Base-by-base conservation (phyloP, 1,140 invertebrate species). In the Leptestheria dahalacensis region DNA sequence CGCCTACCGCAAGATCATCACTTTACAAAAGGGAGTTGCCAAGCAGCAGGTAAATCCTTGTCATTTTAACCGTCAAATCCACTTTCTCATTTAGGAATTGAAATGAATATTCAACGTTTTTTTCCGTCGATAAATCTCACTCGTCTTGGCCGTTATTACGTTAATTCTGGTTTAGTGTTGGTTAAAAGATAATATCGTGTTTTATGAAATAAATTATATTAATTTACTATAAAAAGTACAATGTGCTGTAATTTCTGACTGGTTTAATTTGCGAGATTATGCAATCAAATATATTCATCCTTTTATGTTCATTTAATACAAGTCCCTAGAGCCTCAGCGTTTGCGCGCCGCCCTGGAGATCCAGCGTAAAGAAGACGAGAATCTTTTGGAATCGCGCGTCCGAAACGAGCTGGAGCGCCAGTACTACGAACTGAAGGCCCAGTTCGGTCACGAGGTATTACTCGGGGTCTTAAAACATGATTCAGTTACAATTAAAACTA, bases 1-100 rank as follows among this genome's bases (percentile, higher is more conserved):
- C 64, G 74, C 75, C 15, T 74, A 76, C 62, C 65, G 70, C 21
- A 65, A 67, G 56, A 64, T 66, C 6, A 47, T 67, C 11, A 59
- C 61, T 10, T 57, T 67, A 4, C 65, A 66, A 57, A 63, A 65
- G 33, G 63, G 64, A 48, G 48, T 67, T 26, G 64, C 64, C 20
- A 64, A 57, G 33, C 62, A 63, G 48, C 64, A 65, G 60, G 65
- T 66, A 29, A 48, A 51, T 29, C n/a, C n/a, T n/a, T n/a, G n/a
- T n/a, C n/a, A n/a, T n/a, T n/a, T n/a, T n/a, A 10, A 25, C 2
- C 11, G 12, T 20, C 2, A 20, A 26, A 57, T 3, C 18, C 25
- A 2, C 12, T 51, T 56, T 56, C 11, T 41, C 15, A 56, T n/a
- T 15, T 56, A 6, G 9, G n/a, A n/a, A n/a, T n/a, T n/a, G 11